phyloP scores from a whole-genome alignment of 2,888 invertebrate genomes.

The Ichneumoninae sp. region DNA sequence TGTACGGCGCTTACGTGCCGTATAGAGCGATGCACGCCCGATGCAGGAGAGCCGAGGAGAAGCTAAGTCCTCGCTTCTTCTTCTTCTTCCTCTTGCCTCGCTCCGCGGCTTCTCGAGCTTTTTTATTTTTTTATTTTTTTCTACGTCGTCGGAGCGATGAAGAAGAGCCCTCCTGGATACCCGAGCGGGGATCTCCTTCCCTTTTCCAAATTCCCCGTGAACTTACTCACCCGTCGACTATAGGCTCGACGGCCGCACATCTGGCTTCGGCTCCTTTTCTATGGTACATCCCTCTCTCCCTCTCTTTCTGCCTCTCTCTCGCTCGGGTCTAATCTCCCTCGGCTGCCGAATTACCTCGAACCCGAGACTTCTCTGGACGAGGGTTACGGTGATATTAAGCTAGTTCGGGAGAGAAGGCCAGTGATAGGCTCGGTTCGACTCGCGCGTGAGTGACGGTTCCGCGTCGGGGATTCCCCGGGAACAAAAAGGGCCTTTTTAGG shows the following conservation, averaged over 20 bases:
- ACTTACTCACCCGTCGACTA: slow-evolving; percentile 80
- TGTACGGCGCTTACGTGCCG: slow-evolving; percentile 4
- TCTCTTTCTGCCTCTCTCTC: too few relatives aligned
- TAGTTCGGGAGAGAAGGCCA: neutral
- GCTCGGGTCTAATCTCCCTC: slow-evolving; percentile 50
- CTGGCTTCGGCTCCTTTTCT: slow-evolving; percentile 66
- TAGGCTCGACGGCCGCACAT: slow-evolving; percentile 73
- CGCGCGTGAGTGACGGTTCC: neutral
- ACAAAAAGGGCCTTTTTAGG: neutral
- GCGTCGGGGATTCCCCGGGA: neutral
- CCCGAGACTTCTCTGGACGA: neutral
- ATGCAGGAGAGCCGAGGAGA: slow-evolving; percentile 1
- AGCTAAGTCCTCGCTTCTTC: slow-evolving; percentile 37
- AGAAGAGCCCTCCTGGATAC: slow-evolving; percentile 23
- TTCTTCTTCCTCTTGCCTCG: slow-evolving; percentile 9
- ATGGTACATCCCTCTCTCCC: neutral
- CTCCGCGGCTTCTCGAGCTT: neutral
- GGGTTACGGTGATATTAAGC: neutral
- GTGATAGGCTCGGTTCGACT: neutral
- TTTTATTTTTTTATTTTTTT: slow-evolving; percentile 13
- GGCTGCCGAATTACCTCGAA: slow-evolving; percentile 3
- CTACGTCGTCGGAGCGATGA: slow-evolving; percentile 6
- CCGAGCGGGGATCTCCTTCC: slow-evolving; percentile 42
- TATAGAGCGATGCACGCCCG: neutral
- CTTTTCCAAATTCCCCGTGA: slow-evolving; percentile 78